These are phyloP conservation scores for Sebastes taczanowskii DNA, from an alignment of 2,797 vertebrate species.

Conservation along the genomic window DNA sequence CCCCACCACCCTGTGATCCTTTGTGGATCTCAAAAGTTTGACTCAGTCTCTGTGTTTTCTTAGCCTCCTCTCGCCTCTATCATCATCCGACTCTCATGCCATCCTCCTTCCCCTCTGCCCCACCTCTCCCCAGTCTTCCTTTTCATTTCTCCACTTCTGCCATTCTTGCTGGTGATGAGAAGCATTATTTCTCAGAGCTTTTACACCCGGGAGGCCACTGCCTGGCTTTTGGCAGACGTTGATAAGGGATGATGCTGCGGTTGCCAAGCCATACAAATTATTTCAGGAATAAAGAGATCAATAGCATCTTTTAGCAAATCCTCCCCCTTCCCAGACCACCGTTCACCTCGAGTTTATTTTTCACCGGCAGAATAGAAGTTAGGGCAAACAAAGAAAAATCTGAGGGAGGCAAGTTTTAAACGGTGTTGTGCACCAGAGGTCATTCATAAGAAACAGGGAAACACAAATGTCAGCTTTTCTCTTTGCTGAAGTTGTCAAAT, in stretches of 20 bases:
- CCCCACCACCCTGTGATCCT: background rate
- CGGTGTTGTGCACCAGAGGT: slow-evolving; percentile 22
- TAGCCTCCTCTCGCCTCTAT: slow-evolving; percentile 20
- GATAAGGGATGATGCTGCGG: slow-evolving; percentile 72
- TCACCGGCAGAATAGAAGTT: slow-evolving; percentile 55
- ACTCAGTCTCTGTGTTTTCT: slow-evolving; percentile 19
- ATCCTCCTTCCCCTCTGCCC: slow-evolving; percentile 3
- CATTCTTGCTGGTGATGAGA: slow-evolving; percentile 63
- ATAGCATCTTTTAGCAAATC: slow-evolving; percentile 77
- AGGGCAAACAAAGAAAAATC: slow-evolving; percentile 45
- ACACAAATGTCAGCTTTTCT: slow-evolving; percentile 23
- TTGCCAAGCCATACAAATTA: slow-evolving; percentile 77
- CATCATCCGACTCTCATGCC: slow-evolving; percentile 23
- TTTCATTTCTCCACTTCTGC: slow-evolving; percentile 37
- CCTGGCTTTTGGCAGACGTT: slow-evolving; percentile 73
- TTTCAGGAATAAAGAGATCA: slow-evolving; percentile 79
- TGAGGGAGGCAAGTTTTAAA: slow-evolving; percentile 37
- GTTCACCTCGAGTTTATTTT: slow-evolving; percentile 64
- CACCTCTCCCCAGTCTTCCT: slow-evolving; percentile 28
- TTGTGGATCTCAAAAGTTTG: slow-evolving; percentile 27
- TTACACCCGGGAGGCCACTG: slow-evolving; percentile 52
- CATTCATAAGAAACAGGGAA: slow-evolving; percentile 21
- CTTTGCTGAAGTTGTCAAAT: slow-evolving; percentile 41
- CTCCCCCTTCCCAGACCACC: slow-evolving; percentile 51
- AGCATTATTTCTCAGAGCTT: slow-evolving; percentile 67